Conservation (phyloP, 2,888 invertebrate species). For the Coenonympha arcania region DNA sequence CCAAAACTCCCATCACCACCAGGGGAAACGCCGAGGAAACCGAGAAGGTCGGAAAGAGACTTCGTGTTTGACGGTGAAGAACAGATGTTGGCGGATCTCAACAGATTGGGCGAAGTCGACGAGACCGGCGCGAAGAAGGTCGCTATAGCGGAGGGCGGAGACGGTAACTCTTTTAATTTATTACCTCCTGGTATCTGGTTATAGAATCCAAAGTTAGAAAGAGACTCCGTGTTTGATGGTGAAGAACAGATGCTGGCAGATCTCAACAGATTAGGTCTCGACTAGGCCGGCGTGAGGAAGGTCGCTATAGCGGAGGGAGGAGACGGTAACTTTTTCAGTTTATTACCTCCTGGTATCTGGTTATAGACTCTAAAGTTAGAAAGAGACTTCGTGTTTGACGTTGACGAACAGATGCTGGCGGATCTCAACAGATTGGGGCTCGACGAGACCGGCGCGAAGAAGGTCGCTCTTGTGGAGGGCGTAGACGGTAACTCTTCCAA, state of each 20-base stretch:
- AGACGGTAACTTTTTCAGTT: conserved; percentile 10
- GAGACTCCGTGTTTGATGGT: too few species aligned
- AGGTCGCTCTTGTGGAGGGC: conserved; percentile 30
- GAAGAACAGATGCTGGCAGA: conserved; percentile 59
- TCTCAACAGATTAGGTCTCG: conserved; percentile 48
- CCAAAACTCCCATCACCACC: conserved; percentile 30
- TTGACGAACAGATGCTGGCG: conserved; percentile 56
- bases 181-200: not conserved
- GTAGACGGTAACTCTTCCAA: conserved; percentile 12
- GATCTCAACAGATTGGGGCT: conserved; percentile 57
- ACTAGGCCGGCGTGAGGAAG: too few species aligned
- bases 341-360: not conserved
- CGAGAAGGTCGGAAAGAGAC: conserved; percentile 39
- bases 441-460: conserved; percentile 18
- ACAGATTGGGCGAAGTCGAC: conserved; percentile 43
- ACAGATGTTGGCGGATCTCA: conserved; percentile 54
- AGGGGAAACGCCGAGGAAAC: conserved; percentile 5
- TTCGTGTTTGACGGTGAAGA: conserved; percentile 64
- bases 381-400: too few species aligned
- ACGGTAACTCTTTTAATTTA: conserved; percentile 5
- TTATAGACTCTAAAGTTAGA: too few species aligned
- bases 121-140: conserved; percentile 26
- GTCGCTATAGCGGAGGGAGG: too few species aligned
- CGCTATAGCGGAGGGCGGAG: conserved; percentile 27
- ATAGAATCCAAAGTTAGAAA: too few species aligned